Base-by-base conservation (phyloP, 2,888 invertebrate species). In the Polymixis flavicincta region DNA sequence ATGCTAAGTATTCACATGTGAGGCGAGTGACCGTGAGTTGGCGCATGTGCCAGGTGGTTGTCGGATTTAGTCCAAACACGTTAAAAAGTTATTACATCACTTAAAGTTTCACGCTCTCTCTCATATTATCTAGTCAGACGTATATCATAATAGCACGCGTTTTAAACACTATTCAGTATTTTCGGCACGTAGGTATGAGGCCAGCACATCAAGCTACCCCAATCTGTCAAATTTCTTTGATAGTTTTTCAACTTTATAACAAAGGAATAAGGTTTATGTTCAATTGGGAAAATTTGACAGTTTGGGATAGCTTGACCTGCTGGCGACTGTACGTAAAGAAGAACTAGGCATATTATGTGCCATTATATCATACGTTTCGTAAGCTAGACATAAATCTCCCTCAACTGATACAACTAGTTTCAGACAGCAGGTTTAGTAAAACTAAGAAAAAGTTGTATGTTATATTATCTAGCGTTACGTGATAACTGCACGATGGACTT, bases 41-140 rank as follows among this genome's bases (percentile, higher is more conserved):
- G 75, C 79, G 64, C 71, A 81, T 78, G 76, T 63, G 79, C 86
- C 86, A 89, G 88, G 87, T 87, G 80, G 55, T 71, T 65, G 70
- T 73, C 67, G 54, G 65, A 80, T 85, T 85, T 88, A 88, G 89
- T 87, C 83, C 84, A 90, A 89, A 89, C 86, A 85, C 86, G 86
- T 90, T 87, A 89, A 90, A 82, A 78, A 85, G 74, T 87, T 90
- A 90, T 93, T 91, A 89, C 89, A 90, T 92, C 85, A 93, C 86
- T 78, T 82, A 84, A 88, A 74, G 78, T 88, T 88, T 90, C 71
- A 87, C 83, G 76, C 80, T 87, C 82, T 90, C 89, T 89, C 89
- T 86, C 82, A 85, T 88, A 87, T 87, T 89, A 87, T 88, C 86
- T 78, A 82, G 75, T 63, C 80, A 80, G 71, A 77, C 81, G 78